phyloP scores from a whole-genome alignment of 2,888 invertebrate species.

The Linnaemya vulpina region DNA sequence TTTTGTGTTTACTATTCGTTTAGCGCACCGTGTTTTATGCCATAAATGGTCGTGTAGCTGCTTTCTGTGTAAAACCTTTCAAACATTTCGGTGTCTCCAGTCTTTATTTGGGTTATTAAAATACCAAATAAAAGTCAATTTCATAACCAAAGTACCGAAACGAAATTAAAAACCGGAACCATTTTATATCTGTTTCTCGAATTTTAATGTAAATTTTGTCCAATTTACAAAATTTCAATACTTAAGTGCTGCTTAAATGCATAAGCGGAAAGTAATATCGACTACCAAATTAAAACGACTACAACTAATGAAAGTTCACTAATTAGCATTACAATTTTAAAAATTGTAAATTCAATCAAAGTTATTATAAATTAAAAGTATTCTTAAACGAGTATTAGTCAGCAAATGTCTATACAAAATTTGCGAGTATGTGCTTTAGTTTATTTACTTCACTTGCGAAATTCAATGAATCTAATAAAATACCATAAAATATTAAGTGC shows the following conservation, averaged over 20 bases:
- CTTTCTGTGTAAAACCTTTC: slow-evolving; percentile 31
- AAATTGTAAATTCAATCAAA: not conserved
- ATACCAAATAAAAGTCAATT: slow-evolving; percentile 42
- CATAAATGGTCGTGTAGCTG: slow-evolving; percentile 40
- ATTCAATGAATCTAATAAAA: not conserved
- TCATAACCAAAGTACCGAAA: slow-evolving; percentile 32
- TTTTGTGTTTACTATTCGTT: slow-evolving; percentile 44
- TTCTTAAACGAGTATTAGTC: not conserved
- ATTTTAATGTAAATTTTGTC: slow-evolving; percentile 48
- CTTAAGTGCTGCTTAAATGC: slow-evolving; percentile 26
- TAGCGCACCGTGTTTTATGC: not conserved
- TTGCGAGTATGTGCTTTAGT: too few relatives aligned
- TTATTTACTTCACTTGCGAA: not conserved
- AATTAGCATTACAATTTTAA: slow-evolving; percentile 2
- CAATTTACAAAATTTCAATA: slow-evolving; percentile 61
- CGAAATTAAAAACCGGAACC: slow-evolving; percentile 64
- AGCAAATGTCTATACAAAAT: not conserved
- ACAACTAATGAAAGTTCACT: slow-evolving; percentile 30
- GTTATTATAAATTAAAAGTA: not conserved
- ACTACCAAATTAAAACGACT: slow-evolving; percentile 2
- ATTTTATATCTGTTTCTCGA: slow-evolving; percentile 24
- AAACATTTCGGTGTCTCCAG: slow-evolving; percentile 41
- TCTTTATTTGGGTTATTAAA: slow-evolving; percentile 58
- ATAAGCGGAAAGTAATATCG: slow-evolving; percentile 11
- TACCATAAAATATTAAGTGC: not conserved